Evolutionary conservation across 2,797 vertebrate species (phyloP).

Genomic region (Poeciliopsis turneri): DNA sequence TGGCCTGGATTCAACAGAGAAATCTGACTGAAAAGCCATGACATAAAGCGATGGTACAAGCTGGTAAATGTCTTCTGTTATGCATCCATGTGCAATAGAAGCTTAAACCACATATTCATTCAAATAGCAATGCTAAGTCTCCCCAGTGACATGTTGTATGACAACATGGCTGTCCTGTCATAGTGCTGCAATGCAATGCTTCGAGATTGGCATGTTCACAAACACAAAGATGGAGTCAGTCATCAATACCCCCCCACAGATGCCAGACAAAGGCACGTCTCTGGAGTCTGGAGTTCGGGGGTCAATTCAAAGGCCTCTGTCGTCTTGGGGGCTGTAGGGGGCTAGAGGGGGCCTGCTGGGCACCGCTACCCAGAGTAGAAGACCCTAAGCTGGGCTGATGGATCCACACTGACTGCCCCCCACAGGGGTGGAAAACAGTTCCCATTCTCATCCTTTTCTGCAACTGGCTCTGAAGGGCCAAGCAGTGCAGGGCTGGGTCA

Average conservation of each 20-base stretch:
- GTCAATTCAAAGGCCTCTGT: conserved; percentile 74
- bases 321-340: conserved; percentile 56
- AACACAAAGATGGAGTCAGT: conserved; percentile 78
- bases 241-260: conserved; percentile 63
- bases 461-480: conserved; percentile 58
- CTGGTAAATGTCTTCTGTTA: neutral
- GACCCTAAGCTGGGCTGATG: conserved; percentile 73
- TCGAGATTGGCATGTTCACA: conserved; percentile 66
- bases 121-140: neutral
- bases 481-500: conserved; percentile 73
- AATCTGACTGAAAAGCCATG: conserved; percentile 19
- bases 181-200: conserved; percentile 59
- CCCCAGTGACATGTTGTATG: conserved; percentile 48
- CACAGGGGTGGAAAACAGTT: conserved; percentile 64
- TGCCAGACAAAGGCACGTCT: conserved; percentile 68
- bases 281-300: conserved; percentile 62
- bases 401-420: conserved; percentile 79
- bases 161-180: conserved; percentile 53
- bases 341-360: conserved; percentile 69
- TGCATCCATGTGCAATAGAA: neutral
- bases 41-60: conserved; percentile 12
- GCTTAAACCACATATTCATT: neutral
- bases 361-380: conserved; percentile 69
- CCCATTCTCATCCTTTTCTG: conserved; percentile 55
- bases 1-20: conserved; percentile 18